phyloP scores from a whole-genome alignment of 2,888 invertebrate species.

The Amphipyra tragopoginis region DNA sequence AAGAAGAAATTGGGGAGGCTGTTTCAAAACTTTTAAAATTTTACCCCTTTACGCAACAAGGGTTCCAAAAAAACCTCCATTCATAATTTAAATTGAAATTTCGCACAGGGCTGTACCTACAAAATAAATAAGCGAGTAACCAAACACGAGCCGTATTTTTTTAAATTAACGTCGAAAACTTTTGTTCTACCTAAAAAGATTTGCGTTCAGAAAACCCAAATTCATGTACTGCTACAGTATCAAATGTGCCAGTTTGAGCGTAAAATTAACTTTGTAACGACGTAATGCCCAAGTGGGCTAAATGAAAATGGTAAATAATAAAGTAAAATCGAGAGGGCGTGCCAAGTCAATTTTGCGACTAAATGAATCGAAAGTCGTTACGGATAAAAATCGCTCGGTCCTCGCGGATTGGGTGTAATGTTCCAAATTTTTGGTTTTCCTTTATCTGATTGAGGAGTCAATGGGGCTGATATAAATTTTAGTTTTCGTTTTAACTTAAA shows the following conservation, averaged over 20 bases:
- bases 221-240: slow-evolving; percentile 40
- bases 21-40: background rate
- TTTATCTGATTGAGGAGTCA: slow-evolving; percentile 54
- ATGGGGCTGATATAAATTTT: slow-evolving; percentile 41
- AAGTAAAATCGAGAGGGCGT: slow-evolving; percentile 67
- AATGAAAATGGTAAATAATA: slow-evolving; percentile 74
- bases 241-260: slow-evolving; percentile 58
- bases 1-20: no score
- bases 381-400: slow-evolving; percentile 58
- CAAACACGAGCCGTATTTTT: slow-evolving; percentile 29
- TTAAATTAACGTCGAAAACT: slow-evolving; percentile 52
- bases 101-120: slow-evolving; percentile 17
- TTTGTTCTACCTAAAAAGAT: slow-evolving; percentile 48
- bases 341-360: slow-evolving; percentile 70
- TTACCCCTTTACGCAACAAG: slow-evolving; percentile 3
- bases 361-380: slow-evolving; percentile 72
- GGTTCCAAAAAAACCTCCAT: slow-evolving; percentile 25
- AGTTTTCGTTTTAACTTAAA: slow-evolving; percentile 27
- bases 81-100: slow-evolving; percentile 48
- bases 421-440: slow-evolving; percentile 56
- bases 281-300: slow-evolving; percentile 63
- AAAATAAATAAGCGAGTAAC: slow-evolving; percentile 50
- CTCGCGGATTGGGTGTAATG: slow-evolving; percentile 53
- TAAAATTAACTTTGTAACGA: slow-evolving; percentile 65
- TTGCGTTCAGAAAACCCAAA: slow-evolving; percentile 48